phyloP scores from a whole-genome alignment of 2,113 vertebrate species.

The Rhinopomastus cyanomelas region DNA sequence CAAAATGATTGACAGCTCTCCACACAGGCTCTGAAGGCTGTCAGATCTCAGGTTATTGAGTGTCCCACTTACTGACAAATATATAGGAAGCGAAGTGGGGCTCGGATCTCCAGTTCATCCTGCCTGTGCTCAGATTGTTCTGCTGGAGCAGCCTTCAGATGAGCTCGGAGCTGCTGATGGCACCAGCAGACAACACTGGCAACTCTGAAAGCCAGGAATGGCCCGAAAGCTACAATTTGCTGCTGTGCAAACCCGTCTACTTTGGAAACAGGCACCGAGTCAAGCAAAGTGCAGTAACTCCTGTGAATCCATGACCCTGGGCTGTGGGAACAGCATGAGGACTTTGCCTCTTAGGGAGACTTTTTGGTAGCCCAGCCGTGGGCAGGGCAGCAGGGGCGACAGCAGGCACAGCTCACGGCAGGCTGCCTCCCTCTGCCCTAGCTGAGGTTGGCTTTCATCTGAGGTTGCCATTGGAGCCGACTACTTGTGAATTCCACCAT shows the following conservation, averaged over 20 bases:
- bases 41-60: constrained; percentile 57
- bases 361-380: neutral
- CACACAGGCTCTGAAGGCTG: constrained; percentile 52
- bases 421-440: neutral
- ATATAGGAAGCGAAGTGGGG: constrained; percentile 29
- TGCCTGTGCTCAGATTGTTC: neutral
- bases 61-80: constrained; percentile 60
- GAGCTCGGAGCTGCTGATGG: neutral
- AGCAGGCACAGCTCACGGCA: neutral
- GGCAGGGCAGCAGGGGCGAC: neutral
- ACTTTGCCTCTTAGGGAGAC: neutral
- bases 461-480: neutral
- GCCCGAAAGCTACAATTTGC: neutral
- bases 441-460: neutral
- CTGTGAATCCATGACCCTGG: neutral
- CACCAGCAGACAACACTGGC: neutral
- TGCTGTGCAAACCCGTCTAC: neutral
- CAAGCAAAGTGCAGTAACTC: neutral
- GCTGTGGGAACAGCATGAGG: neutral
- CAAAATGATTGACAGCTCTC: constrained; percentile 54
- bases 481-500: accelerated
- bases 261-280: neutral
- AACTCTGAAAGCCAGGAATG: neutral
- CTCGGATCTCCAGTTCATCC: constrained; percentile 24
- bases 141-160: neutral